Evolutionary conservation across 2,797 vertebrate genomes (phyloP).

Genomic region (Orestias chungarensis): DNA sequence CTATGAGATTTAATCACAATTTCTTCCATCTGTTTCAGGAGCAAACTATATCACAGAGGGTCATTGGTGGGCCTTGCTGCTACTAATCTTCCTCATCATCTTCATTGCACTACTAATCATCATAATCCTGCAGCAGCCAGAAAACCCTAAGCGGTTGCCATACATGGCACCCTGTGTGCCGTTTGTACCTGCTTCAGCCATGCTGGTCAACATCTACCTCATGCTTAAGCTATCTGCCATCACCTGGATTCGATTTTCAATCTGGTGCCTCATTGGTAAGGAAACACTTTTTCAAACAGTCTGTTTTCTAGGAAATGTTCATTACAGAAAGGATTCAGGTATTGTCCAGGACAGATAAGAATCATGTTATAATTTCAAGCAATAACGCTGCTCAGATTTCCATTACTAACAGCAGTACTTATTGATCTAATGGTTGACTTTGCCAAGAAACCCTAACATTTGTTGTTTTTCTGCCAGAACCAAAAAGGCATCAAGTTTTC

Average conservation of each 20-base stretch:
- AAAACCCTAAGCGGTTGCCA: conserved; percentile 96
- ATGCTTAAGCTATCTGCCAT: conserved; percentile 97
- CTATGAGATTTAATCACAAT: neutral
- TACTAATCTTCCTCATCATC: conserved; percentile 86
- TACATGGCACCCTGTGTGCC: conserved; percentile 98
- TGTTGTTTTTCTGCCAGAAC: neutral
- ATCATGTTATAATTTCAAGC: conserved; percentile 8
- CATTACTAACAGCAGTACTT: neutral
- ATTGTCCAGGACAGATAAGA: conserved; percentile 10
- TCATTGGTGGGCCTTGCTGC: conserved; percentile 93
- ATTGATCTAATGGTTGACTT: neutral
- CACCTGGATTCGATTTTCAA: conserved; percentile 95
- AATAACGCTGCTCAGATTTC: conserved; percentile 5
- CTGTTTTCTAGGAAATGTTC: neutral
- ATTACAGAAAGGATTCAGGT: neutral
- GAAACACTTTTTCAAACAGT: neutral
- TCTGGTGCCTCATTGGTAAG: conserved; percentile 96
- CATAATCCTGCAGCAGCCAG: conserved; percentile 96
- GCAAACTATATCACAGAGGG: conserved; percentile 83
- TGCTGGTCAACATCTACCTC: conserved; percentile 98
- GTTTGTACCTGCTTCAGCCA: conserved; percentile 93
- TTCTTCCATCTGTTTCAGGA: conserved; percentile 57
- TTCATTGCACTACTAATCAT: conserved; percentile 85
- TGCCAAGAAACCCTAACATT: neutral
- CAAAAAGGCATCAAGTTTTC: neutral